Percentiles rank a stretch among this genome's conserved stretches.
These are phyloP conservation scores for Smutsia gigantea DNA, from an alignment of 2,797 vertebrate genomes.

Conservation along the genomic window DNA sequence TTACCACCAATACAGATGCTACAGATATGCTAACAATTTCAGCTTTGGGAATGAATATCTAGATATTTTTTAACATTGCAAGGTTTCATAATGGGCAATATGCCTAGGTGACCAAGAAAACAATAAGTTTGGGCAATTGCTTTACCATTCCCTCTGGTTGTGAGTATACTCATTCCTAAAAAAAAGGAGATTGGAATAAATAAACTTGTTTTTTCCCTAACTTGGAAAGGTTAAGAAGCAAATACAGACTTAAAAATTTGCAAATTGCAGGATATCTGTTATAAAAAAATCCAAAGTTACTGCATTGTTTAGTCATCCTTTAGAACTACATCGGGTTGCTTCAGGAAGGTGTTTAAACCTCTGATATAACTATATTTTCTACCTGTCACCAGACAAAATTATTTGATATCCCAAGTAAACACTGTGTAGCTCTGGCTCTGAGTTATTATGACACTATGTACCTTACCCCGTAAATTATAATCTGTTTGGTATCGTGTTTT, in stretches of 20 bases:
- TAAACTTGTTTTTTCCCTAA: background rate
- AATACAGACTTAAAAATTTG: constrained; percentile 33
- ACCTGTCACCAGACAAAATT: background rate
- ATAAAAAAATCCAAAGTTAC: background rate
- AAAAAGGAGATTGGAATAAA: background rate
- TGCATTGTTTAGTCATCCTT: background rate
- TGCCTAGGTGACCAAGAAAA: constrained; percentile 29
- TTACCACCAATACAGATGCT: constrained; percentile 46
- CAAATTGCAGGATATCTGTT: background rate
- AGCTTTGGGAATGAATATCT: background rate
- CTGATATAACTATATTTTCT: background rate
- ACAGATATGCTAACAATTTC: constrained; percentile 38
- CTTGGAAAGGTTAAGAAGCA: background rate
- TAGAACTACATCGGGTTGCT: background rate
- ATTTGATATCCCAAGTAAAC: background rate
- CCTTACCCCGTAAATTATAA: background rate
- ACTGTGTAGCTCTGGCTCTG: background rate
- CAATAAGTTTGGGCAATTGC: background rate
- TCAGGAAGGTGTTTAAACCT: background rate
- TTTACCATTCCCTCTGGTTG: background rate
- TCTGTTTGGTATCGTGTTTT: background rate
- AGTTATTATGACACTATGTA: background rate
- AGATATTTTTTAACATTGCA: background rate
- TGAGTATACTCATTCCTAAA: background rate
- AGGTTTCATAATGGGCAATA: constrained; percentile 28